Conservation (phyloP, 2,797 vertebrate species). For the Hoplostethus atlanticus region DNA sequence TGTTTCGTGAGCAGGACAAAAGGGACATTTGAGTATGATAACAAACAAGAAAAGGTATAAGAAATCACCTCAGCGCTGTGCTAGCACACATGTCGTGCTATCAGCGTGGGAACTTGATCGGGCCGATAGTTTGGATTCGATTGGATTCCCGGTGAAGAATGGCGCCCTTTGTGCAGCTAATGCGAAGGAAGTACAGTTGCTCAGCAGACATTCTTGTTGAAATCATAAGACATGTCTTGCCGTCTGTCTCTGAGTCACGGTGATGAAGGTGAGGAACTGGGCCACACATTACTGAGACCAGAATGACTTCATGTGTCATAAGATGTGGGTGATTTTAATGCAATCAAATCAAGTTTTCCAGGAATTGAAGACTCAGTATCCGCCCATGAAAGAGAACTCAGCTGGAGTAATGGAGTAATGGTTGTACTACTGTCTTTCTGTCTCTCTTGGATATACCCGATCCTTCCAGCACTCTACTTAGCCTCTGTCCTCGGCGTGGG, state of each 20-base stretch:
- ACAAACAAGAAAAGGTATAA: neutral
- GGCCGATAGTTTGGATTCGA: constrained; percentile 68
- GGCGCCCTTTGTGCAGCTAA: constrained; percentile 70
- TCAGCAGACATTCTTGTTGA: constrained; percentile 73
- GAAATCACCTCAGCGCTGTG: constrained; percentile 25
- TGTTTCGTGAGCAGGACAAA: neutral
- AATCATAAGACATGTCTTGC: constrained; percentile 73
- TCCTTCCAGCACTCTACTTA: constrained; percentile 43
- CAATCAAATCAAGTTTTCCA: constrained; percentile 14
- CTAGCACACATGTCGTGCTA: constrained; percentile 43
- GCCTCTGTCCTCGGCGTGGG: constrained; percentile 28
- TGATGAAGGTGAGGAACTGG: constrained; percentile 26
- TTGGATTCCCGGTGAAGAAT: constrained; percentile 69
- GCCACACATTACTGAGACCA: neutral
- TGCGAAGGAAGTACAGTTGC: constrained; percentile 72
- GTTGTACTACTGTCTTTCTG: constrained; percentile 27
- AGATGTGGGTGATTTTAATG: constrained; percentile 6
- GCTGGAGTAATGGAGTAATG: constrained; percentile 30
- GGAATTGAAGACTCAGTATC: constrained; percentile 1
- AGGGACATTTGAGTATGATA: neutral
- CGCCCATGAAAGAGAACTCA: constrained; percentile 7
- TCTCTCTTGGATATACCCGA: constrained; percentile 21
- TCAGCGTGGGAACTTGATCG: constrained; percentile 65
- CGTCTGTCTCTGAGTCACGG: constrained; percentile 24
- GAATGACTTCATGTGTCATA: constrained; percentile 14